Evolutionary conservation across 2,113 vertebrate species (phyloP).

Genomic region (Rhipidura dahli): DNA sequence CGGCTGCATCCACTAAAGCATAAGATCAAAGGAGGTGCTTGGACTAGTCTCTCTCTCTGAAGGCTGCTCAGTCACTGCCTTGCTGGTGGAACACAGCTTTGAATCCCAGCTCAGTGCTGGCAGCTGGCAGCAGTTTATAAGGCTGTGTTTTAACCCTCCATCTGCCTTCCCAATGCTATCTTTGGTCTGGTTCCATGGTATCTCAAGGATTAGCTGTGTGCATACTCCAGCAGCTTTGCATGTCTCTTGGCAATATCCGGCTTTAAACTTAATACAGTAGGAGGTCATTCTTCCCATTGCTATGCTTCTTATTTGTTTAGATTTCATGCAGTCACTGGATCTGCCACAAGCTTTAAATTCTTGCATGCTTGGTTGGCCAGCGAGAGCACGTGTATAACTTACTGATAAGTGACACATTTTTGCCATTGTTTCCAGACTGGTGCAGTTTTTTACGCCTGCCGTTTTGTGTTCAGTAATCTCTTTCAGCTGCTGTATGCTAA

Average conservation of each 20-base stretch:
- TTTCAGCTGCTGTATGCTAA: background rate
- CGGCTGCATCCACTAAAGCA: background rate
- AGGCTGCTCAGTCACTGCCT: background rate
- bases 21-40: background rate
- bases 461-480: background rate
- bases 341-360: conserved; percentile 1
- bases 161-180: background rate
- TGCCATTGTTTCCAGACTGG: conserved; percentile 10
- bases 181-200: conserved; percentile 13
- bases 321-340: background rate
- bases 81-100: background rate
- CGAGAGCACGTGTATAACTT: background rate
- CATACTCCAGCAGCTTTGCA: background rate
- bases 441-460: background rate
- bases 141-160: background rate
- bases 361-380: background rate
- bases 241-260: background rate
- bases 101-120: background rate
- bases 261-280: background rate
- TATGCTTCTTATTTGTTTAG: conserved; percentile 29
- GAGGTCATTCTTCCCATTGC: conserved; percentile 10
- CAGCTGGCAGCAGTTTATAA: background rate
- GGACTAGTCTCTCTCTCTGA: background rate
- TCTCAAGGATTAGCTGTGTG: background rate
- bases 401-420: conserved; percentile 44